Evolutionary conservation across 2,113 vertebrate species (phyloP).

Genomic region (Otus sunia): DNA sequence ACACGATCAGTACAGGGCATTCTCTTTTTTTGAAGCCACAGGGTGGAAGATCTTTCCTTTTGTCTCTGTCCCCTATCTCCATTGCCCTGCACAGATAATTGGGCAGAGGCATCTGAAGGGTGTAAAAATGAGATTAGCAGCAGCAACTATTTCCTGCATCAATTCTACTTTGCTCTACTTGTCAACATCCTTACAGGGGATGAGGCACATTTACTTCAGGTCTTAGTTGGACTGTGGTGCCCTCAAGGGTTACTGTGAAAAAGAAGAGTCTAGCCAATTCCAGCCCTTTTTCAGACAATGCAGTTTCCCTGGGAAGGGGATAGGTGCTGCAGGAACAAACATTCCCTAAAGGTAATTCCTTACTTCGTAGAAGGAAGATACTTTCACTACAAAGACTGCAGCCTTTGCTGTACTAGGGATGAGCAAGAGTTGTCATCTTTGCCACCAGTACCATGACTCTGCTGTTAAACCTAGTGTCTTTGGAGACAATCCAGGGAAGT

Average conservation of each 20-base stretch:
- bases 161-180: slow-evolving; percentile 15
- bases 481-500: neutral
- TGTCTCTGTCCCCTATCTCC: neutral
- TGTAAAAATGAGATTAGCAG: neutral
- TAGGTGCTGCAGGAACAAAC: neutral
- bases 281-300: neutral
- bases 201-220: neutral
- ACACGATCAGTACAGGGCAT: neutral
- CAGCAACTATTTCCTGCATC: neutral
- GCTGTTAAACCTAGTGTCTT: neutral
- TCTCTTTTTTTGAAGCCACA: neutral
- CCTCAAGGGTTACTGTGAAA: neutral
- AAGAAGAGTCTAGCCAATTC: neutral
- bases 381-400: neutral
- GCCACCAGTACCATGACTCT: neutral
- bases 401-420: neutral
- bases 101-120: neutral
- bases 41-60: neutral
- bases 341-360: neutral
- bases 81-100: neutral
- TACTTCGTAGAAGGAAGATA: neutral
- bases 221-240: neutral
- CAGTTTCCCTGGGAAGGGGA: neutral
- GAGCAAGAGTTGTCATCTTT: neutral
- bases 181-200: neutral